Conservation (phyloP, 1,140 invertebrate genomes). For the Papilio dardanus region DNA sequence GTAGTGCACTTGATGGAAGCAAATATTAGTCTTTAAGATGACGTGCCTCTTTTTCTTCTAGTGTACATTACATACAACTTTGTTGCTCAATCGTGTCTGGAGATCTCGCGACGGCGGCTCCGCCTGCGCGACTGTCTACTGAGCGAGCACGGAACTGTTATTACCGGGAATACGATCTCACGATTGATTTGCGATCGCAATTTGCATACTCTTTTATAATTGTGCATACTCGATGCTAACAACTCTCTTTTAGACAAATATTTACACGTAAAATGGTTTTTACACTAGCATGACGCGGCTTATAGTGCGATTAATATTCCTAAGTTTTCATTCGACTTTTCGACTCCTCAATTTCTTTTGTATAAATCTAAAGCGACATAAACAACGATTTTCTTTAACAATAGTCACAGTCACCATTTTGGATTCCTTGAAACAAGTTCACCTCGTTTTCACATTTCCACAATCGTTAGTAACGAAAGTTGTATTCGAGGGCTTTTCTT, state of each 20-base stretch:
- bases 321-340: no score
- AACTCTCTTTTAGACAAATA: conserved; percentile 2
- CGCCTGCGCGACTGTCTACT: conserved; percentile 10
- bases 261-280: background rate
- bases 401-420: conserved; percentile 52
- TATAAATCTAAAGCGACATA: background rate
- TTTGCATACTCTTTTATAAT: conserved; percentile 36
- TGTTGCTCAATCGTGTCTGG: conserved; percentile 20
- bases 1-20: no score
- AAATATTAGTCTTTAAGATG: background rate
- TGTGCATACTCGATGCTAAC: conserved; percentile 14
- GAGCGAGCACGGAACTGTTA: conserved; percentile 29
- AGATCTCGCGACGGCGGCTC: background rate
- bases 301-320: background rate
- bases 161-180: conserved; percentile 37
- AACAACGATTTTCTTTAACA: background rate
- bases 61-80: conserved; percentile 29
- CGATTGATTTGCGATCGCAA: conserved; percentile 37
- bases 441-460: conserved; percentile 51
- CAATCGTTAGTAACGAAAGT: conserved; percentile 54
- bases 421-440: conserved; percentile 55
- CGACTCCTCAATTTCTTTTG: background rate
- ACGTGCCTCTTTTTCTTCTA: background rate
- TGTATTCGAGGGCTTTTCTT: conserved; percentile 54
- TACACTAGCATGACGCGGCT: background rate